Evolutionary conservation across 2,113 vertebrate genomes (phyloP).

Genomic region (Marmota flaviventris): DNA sequence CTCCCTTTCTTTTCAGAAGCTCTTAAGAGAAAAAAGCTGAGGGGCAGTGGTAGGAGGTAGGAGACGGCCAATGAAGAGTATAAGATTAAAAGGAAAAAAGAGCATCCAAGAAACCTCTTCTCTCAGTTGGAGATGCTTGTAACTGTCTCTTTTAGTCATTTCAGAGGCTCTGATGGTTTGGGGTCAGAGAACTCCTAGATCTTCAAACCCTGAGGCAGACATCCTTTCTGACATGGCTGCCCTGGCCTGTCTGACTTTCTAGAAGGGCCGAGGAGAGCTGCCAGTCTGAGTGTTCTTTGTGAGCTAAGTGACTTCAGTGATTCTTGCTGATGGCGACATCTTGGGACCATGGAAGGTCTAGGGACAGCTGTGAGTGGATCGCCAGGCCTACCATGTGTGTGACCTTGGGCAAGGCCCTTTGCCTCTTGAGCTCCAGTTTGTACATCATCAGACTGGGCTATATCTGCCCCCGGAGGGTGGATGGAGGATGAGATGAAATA

Average conservation of each 20-base stretch:
- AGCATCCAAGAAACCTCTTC: background rate
- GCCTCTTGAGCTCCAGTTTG: background rate
- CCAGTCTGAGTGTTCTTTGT: background rate
- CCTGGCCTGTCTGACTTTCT: constrained; percentile 30
- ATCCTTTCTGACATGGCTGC: constrained; percentile 43
- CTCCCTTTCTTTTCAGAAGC: background rate
- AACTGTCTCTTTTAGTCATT: constrained; percentile 25
- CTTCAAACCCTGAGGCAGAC: background rate
- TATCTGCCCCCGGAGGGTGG: background rate
- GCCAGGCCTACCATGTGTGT: rapidly evolving
- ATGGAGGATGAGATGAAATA: background rate
- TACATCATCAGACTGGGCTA: background rate
- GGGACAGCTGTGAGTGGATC: background rate
- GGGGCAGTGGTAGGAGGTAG: background rate
- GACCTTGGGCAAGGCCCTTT: background rate
- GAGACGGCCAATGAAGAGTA: background rate
- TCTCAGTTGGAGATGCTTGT: background rate
- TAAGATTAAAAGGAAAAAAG: background rate
- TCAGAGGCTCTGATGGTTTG: background rate
- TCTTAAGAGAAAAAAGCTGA: background rate
- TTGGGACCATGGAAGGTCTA: background rate
- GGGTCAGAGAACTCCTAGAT: constrained; percentile 50
- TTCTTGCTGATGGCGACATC: background rate
- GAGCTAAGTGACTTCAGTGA: background rate
- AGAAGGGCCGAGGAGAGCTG: constrained; percentile 5